Base-by-base conservation (phyloP, 2,888 invertebrate species). In the Melinopterus prodromus region DNA sequence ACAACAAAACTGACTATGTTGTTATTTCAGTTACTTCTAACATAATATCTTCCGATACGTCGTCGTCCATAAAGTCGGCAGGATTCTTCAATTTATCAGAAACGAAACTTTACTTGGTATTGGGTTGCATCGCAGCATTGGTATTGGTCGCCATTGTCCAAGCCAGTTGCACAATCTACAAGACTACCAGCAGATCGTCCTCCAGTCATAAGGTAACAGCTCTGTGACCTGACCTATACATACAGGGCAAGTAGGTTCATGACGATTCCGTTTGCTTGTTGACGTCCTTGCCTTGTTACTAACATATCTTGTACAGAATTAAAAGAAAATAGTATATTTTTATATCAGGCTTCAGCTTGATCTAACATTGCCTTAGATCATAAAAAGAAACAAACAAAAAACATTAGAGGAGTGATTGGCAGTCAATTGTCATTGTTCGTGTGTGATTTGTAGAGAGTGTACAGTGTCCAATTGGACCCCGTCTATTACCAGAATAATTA, bases 111-210 rank as follows among this genome's bases (percentile, higher is more conserved):
- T 96, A 96, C 91, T 94, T 96, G 81, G 96, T 97, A 71, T 90
- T 96, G 80, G 97, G 95, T 6, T 95, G 96, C 84, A 94, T 97
- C 79, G 93, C 92, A 0, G 96, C 96, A 0, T 89, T 98, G 71
- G 90, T 97, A 53, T 90, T 96, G 16, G 92, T 97, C 70, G 96
- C 96, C 0, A 85, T 97, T 12, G 90, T 97, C 75, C 97, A 97
- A 90, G 97, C 97, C 0, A 93, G 91, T 77, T 96, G 97, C 87
- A 97, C 97, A 1, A 92, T 97, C 75, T 94, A 95, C 88, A 92
- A 93, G 85, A 92, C 93, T 0, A 92, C 92, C 16, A 91, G 91
- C 84, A 92, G 91, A 83, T 91, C 90, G 82, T 86, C 88, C n/a
- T 90, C 91, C 81, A 91, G 91, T 83, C 92, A 92, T 87, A 95